Evolutionary conservation across 2,888 invertebrate species (phyloP).

Genomic region (Dinocampus coccinellae): DNA sequence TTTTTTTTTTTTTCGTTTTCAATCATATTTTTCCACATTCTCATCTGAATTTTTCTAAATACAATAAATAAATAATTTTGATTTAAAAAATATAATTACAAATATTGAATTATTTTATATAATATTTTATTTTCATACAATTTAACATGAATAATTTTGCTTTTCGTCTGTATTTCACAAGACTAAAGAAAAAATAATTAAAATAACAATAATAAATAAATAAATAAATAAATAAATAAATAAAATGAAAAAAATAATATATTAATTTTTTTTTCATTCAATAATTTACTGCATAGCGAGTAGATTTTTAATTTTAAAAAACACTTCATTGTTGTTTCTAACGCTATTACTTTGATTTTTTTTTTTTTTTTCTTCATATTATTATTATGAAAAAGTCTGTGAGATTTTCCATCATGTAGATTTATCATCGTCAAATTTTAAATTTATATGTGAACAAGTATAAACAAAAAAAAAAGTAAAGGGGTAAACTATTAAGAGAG

Average conservation of each 20-base stretch:
- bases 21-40: no score
- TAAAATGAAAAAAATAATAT: no score
- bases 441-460: background rate
- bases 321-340: background rate
- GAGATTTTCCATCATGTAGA: constrained; percentile 1
- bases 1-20: no score
- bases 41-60: no score
- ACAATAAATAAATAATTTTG: no score
- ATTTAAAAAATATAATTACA: no score
- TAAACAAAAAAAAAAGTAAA: background rate
- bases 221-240: no score
- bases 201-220: background rate
- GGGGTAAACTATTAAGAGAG: background rate
- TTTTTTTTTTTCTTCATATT: background rate
- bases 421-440: background rate
- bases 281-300: background rate
- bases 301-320: background rate
- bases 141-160: no score
- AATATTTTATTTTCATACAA: no score
- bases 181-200: background rate
- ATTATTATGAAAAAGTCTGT: background rate
- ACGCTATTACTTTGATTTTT: background rate
- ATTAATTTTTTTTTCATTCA: background rate
- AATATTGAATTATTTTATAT: no score
- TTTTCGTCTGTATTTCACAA: background rate